A percentile compares a stretch with the other conserved stretches of the same genome.
phyloP scores from a whole-genome alignment of 92 coral and sea anemone genomes.

The Plumapathes pennacea region DNA sequence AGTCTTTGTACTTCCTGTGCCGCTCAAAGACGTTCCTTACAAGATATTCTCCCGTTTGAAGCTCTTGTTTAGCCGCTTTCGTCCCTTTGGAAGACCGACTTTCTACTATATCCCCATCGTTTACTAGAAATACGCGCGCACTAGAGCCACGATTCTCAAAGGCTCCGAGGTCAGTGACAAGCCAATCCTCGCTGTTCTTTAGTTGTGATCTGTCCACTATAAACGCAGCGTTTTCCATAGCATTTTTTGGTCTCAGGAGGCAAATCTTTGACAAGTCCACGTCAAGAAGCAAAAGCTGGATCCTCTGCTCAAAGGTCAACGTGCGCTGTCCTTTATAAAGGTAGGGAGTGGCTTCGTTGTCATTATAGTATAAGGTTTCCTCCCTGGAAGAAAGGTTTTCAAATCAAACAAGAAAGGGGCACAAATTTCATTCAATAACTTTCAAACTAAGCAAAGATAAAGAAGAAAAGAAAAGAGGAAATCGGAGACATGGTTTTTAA shows the following conservation, averaged over 20 bases:
- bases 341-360: conserved; percentile 12
- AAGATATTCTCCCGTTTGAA: conserved; percentile 20
- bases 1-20: conserved; percentile 35
- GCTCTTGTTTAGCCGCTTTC: background rate
- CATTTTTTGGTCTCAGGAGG: conserved; percentile 29
- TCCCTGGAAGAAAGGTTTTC: no score
- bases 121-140: conserved; percentile 21
- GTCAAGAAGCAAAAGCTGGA: conserved; percentile 18
- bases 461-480: no score
- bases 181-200: conserved; percentile 51
- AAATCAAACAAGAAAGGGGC: no score
- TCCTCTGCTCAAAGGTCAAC: conserved; percentile 9
- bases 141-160: conserved; percentile 45
- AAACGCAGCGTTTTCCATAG: conserved; percentile 45
- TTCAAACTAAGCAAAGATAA: no score
- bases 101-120: conserved; percentile 17
- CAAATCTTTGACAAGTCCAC: conserved; percentile 42
- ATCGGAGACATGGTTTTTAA: no score
- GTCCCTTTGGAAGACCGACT: conserved; percentile 22
- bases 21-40: conserved; percentile 28
- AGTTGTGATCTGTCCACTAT: conserved; percentile 26
- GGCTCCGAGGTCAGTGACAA: conserved; percentile 39
- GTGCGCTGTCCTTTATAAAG: conserved; percentile 23
- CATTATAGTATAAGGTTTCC: conserved; percentile 17
- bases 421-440: no score